Evolutionary conservation across 2,888 invertebrate genomes (phyloP), one percentile per base, ranked within the genome.

Genomic region (Papilio protenor): DNA sequence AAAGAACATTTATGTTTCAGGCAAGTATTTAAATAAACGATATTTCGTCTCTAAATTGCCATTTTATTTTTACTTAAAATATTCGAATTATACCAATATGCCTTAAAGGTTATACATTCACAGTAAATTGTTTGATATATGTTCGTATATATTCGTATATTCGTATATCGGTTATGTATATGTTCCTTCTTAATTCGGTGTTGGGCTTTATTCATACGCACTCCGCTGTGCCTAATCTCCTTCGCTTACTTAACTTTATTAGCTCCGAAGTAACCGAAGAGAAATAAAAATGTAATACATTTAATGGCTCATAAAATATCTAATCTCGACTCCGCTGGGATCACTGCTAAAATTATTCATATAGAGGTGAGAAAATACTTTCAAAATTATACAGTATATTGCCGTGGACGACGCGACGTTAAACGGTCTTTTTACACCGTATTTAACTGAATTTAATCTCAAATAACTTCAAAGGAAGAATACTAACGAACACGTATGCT

Each of bases 201-300:
- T n/a, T 16, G 61, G 49, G 33, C 45, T 55, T 61, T 55, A 45
- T 40, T 57, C 33, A 76, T 76, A 70, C 76, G 61, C 57, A 76
- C 59, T 71, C 59, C 71, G 47, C 61, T 61, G 49, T 64, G 40
- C 16, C 52, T 70, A 77, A 75, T 74, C 75, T 45, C 18, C 70
- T 55, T 18, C 47, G 52, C 49, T 77, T 49, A 33, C 69, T 70
- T 33, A 12, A 77, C 74, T 71, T 77, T 77, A 77, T 69, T 70
- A 77, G 74, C 74, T 52, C 47, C 33, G 70, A 59, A 59, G 70
- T n/a, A 57, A 55, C 59, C 69, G 70, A 70, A 64, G 40, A 52
- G 75, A 55, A 75, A 78, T 78, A 78, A 78, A 78, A 78, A 72
- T 72, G 78, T 75, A 72, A 75, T 78, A 78, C 66, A 61, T 75